These are phyloP conservation scores for Eurystomus gularis DNA, from an alignment of 2,113 vertebrate species.

Conservation along the genomic window DNA sequence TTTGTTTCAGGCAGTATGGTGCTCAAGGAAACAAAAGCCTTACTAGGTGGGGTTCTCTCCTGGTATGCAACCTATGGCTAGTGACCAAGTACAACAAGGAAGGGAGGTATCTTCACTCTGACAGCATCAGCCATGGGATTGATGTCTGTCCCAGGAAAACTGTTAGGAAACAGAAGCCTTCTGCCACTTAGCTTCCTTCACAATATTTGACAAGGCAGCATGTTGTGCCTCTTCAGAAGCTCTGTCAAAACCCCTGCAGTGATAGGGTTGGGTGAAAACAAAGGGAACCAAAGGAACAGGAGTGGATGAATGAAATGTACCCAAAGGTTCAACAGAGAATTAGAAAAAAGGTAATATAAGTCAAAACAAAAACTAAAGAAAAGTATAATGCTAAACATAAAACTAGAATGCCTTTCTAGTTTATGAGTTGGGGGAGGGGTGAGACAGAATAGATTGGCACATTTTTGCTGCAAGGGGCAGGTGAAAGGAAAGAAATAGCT, in stretches of 20 bases:
- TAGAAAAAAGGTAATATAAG: neutral
- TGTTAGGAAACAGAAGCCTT: neutral
- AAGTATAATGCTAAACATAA: neutral
- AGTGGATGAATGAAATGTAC: neutral
- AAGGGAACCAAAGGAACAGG: neutral
- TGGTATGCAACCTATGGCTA: neutral
- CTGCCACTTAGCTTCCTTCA: neutral
- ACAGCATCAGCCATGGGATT: neutral
- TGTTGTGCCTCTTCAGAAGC: neutral
- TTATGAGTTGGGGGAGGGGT: rapidly evolving
- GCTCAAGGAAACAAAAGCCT: neutral
- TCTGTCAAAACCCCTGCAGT: neutral
- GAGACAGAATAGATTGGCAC: neutral
- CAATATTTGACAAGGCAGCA: neutral
- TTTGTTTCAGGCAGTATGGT: neutral
- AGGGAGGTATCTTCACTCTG: neutral
- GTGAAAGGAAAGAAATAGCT: neutral
- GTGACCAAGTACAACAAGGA: neutral
- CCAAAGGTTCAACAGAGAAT: neutral
- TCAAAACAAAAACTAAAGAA: neutral
- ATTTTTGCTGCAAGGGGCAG: neutral
- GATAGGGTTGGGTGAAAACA: neutral
- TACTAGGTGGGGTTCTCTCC: neutral
- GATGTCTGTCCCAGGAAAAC: neutral
- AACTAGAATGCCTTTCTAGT: neutral